These are phyloP conservation scores for Charina bottae DNA, from an alignment of 2,113 vertebrate species.

Conservation along the genomic window DNA sequence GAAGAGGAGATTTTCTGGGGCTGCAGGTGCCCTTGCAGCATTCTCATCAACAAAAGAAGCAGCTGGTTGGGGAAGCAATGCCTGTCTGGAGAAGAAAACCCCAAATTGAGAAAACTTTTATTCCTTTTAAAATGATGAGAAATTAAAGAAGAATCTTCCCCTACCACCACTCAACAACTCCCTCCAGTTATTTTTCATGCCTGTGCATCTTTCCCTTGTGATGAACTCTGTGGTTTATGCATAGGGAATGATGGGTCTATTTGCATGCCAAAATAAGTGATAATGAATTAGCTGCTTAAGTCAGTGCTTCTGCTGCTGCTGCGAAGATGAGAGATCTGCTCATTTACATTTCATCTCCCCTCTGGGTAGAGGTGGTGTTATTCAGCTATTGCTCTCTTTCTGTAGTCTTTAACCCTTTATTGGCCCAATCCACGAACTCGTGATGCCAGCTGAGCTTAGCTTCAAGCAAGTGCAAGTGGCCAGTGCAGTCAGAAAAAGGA, in stretches of 20 bases:
- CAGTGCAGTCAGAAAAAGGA: neutral
- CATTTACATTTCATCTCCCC: slow-evolving; percentile 49
- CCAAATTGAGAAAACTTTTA: neutral
- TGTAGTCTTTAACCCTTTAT: slow-evolving; percentile 22
- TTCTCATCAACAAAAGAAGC: neutral
- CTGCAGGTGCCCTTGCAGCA: neutral
- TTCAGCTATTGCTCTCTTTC: slow-evolving; percentile 14
- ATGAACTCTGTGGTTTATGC: neutral
- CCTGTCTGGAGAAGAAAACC: neutral
- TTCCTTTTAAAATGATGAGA: neutral
- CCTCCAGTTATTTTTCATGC: neutral
- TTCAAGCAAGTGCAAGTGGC: neutral
- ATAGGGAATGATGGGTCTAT: slow-evolving; percentile 37
- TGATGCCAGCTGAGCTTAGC: neutral
- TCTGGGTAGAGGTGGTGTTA: slow-evolving; percentile 34
- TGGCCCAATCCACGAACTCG: neutral
- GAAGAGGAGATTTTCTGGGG: neutral
- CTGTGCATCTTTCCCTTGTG: slow-evolving; percentile 12
- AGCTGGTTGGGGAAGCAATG: neutral
- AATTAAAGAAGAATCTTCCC: neutral
- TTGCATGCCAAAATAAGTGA: slow-evolving; percentile 36
- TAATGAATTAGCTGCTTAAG: slow-evolving; percentile 53
- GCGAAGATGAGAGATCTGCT: slow-evolving; percentile 34
- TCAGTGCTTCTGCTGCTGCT: slow-evolving; percentile 19
- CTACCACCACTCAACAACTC: neutral